Evolutionary conservation across 2,888 invertebrate genomes (phyloP), one percentile per base, ranked within the genome.

Genomic region (Dryadula phaetusa): DNA sequence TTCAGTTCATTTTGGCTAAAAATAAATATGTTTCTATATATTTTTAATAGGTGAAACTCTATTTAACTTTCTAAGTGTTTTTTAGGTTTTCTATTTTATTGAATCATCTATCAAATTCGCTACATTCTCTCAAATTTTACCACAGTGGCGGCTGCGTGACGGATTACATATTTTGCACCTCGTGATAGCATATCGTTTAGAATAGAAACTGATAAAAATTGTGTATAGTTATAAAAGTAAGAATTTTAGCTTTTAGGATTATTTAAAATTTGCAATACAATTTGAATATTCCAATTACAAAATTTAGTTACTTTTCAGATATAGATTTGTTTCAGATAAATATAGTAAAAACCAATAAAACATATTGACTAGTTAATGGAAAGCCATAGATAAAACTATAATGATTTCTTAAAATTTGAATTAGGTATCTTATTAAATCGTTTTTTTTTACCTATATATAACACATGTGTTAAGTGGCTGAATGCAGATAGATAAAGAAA

Each of bases 101-200:
- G 47, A 62, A 70, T 53, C 56, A 67, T 67, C 62, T 56, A 66
- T 68, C 63, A 66, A 63, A 66, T 69, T 63, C 47, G 63, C 40
- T 52, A 69, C 69, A 64, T 61, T n/a, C 56, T 56, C 8, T 64
- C 64, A 25, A 58, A 52, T 44, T 32, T 60, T 58, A 61, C 47
- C 63, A 46, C 52, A 54, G 14, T 62, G 66, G 22, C 42, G 25
- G 46, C 20, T 44, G 56, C 40, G 62, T 69, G 61, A 66, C 70
- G 56, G 69, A 70, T 66, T 49, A 28, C 44, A 56, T 56, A 62
- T 62, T 70, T n/a, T 63, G 46, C 61, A 49, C 34, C 20, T 40
- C 61, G 46, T 64, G 42, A 70, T 49, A 56, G 53, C 52, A 62
- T 40, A 5, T 18, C 20, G 42, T n/a, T 42, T 28, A 28, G 22